Base-by-base conservation (phyloP, 2,888 invertebrate species). In the Apotomis betuletana region DNA sequence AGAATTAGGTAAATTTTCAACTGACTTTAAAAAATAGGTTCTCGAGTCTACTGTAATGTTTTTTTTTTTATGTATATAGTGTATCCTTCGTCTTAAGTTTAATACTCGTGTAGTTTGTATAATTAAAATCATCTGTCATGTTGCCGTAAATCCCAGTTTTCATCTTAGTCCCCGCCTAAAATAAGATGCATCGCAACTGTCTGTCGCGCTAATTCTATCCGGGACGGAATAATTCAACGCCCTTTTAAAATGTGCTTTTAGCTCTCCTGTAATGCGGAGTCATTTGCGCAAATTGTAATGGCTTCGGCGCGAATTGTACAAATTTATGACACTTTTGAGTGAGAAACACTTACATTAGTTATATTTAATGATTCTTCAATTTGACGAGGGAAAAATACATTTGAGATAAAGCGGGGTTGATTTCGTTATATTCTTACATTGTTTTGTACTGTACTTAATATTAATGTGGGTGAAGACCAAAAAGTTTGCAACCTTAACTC, bases 241-340 rank as follows among this genome's bases (percentile, higher is more conserved):
- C 85, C 85, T 87, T 87, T 88, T 86, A 87, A 87, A 88, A 85
- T 83, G 83, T 85, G 84, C 87, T 87, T 84, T 86, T 83, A 86
- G 83, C 83, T 80, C 81, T 80, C 76, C 74, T 72, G 78, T 85
- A 85, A 85, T 80, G 83, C 83, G 79, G 79, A 78, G 81, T 83
- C 87, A 83, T 85, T 87, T 83, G 82, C 80, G 81, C 81, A 86
- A 87, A 87, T 86, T 85, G 85, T 87, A 87, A 87, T 85, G 82
- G 84, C 80, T 78, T 77, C 79, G 79, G 10, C 80, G 81, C 80
- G 84, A 83, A 83, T 85, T 86, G 82, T 86, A 85, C 84, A 84
- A 85, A 87, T 88, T 86, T 85, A 87, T 85, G 82, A 81, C 85
- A 80, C 77, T 76, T 79, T 55, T 79, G 80, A 81, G 80, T 80